Conservation (phyloP, 1,140 invertebrate genomes). For the Philopotamus ludificatus region DNA sequence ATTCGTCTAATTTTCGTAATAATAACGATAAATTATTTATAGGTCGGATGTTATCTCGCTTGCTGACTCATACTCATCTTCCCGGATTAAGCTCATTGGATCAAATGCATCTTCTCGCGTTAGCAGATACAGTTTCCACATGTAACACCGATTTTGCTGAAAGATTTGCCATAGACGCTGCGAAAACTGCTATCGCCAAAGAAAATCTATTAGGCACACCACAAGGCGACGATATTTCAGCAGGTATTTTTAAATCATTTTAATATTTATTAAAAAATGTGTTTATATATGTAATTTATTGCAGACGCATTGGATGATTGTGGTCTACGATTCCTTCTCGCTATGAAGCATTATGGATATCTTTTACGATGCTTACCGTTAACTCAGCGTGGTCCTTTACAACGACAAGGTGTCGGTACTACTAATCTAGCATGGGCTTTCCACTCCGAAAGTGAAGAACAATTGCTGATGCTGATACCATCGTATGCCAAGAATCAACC, state of each 20-base stretch:
- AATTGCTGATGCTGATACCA: conserved; percentile 87
- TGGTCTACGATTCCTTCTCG: conserved; percentile 91
- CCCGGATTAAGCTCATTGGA: conserved; percentile 96
- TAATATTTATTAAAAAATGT: conserved; percentile 3
- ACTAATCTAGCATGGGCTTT: conserved; percentile 98
- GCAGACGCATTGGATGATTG: conserved; percentile 93
- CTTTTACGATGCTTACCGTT: conserved; percentile 87
- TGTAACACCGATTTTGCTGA: conserved; percentile 86
- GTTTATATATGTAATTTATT: background rate
- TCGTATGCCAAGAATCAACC: conserved; percentile 79
- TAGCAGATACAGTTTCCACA: conserved; percentile 96
- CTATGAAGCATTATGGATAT: conserved; percentile 98
- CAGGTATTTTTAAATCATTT: conserved; percentile 44
- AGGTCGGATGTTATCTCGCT: conserved; percentile 75
- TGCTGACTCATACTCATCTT: conserved; percentile 94
- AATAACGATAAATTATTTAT: conserved; percentile 32
- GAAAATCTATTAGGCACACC: conserved; percentile 65
- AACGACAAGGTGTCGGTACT: conserved; percentile 86
- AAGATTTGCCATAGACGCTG: conserved; percentile 75
- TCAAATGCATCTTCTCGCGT: conserved; percentile 97
- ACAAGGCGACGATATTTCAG: conserved; percentile 63
- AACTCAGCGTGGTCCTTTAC: conserved; percentile 81
- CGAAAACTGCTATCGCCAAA: conserved; percentile 68
- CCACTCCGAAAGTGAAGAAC: conserved; percentile 97
- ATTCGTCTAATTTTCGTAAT: background rate